Evolutionary conservation across 2,888 invertebrate genomes (phyloP).

Genomic region (Petrolisthes manimaculis): DNA sequence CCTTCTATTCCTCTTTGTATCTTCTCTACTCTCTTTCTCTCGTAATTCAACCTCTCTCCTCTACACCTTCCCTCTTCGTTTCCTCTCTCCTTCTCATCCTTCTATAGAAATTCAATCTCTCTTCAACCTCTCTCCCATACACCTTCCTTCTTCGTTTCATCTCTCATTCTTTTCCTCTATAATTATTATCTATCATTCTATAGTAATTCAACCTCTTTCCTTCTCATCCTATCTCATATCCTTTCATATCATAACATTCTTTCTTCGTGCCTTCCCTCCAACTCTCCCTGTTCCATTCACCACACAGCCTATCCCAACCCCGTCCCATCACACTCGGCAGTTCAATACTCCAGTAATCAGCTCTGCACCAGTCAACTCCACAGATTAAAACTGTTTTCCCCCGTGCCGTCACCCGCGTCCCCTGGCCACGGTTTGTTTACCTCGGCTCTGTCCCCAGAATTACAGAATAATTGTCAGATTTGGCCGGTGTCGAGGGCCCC

Average conservation of each 20-base stretch:
- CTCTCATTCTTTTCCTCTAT: not conserved
- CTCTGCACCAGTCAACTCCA: not conserved
- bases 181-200: not conserved
- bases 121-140: not conserved
- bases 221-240: not conserved
- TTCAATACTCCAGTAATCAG: not conserved
- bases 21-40: not conserved
- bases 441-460: too few relatives aligned
- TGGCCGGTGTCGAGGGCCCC: not conserved
- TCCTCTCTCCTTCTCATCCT: not conserved
- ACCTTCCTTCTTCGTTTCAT: not conserved
- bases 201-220: not conserved
- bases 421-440: too few relatives aligned
- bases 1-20: not conserved
- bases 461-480: not conserved
- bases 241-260: not conserved
- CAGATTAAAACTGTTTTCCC: not conserved
- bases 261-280: not conserved
- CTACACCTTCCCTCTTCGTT: not conserved
- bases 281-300: not conserved
- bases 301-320: not conserved
- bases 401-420: too few relatives aligned
- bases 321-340: not conserved
- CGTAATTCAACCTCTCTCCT: not conserved
- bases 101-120: not conserved